Base-by-base conservation (phyloP, 2,888 invertebrate genomes). In the Ennomos erosarius region DNA sequence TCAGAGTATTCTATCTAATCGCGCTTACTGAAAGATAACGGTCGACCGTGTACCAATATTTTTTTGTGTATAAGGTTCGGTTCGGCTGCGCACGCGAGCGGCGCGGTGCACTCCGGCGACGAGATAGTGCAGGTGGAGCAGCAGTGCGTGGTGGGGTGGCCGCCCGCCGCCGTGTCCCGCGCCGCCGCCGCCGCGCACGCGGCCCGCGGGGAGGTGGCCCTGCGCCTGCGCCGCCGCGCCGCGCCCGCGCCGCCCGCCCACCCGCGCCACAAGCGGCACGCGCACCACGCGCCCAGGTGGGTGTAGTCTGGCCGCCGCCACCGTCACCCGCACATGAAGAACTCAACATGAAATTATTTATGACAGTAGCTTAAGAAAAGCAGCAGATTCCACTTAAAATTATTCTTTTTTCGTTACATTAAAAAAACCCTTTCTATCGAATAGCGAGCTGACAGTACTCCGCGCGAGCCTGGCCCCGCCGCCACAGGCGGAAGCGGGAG, bases 21-120 rank as follows among this genome's bases (percentile, higher is more conserved):
- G n/a, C n/a, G n/a, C n/a, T n/a, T n/a, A n/a, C n/a, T n/a, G n/a
- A n/a, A n/a, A n/a, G n/a, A n/a, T n/a, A n/a, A n/a, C n/a, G n/a
- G n/a, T n/a, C n/a, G n/a, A n/a, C n/a, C n/a, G n/a, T n/a, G n/a
- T n/a, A n/a, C n/a, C n/a, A n/a, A n/a, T n/a, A n/a, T n/a, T n/a
- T n/a, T n/a, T n/a, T n/a, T n/a, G n/a, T n/a, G n/a, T n/a, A n/a
- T n/a, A n/a, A n/a, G n/a, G 82, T 96, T 96, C 85, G 96, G 98
- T 76, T 98, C 98, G 49, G 98, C 98, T 1, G 98, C 99, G 40
- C 98, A 98, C 88, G 95, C 96, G 37, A 97, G 97, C 71, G 97
- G 97, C 1, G 97, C 97, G 89, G 96, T 99, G 76, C 98, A 98
- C 87, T 96, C 97, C 73, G 99, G 99, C 0, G 99, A 99, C 88